These are phyloP conservation scores for Leptosomus discolor DNA, from an alignment of 2,113 vertebrate genomes.

Conservation along the genomic window DNA sequence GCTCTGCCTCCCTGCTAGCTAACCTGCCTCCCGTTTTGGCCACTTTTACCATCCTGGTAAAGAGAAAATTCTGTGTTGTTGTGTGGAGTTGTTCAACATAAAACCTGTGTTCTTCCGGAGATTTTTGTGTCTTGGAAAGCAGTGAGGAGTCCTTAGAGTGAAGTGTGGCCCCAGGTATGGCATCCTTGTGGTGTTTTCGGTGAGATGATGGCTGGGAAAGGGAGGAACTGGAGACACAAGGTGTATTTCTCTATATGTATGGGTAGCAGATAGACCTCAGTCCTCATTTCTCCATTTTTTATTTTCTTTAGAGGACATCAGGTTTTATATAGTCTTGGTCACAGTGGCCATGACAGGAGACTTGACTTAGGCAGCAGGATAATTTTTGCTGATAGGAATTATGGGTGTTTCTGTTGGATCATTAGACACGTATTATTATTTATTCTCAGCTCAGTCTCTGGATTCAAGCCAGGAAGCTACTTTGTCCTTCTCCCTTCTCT, in stretches of 20 bases:
- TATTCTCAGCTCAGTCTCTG: slow-evolving; percentile 4
- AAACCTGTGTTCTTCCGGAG: not conserved
- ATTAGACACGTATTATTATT: not conserved
- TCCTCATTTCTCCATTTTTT: not conserved
- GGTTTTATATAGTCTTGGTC: not conserved
- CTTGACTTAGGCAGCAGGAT: not conserved
- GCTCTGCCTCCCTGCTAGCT: not conserved
- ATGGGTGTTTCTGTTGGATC: not conserved
- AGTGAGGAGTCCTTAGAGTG: not conserved
- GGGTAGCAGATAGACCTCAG: not conserved
- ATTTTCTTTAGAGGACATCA: not conserved
- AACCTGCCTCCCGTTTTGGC: not conserved
- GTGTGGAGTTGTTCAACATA: not conserved
- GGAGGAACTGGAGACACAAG: not conserved
- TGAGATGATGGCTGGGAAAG: not conserved
- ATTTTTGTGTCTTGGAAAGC: not conserved
- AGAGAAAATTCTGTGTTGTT: not conserved
- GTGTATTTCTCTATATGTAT: not conserved
- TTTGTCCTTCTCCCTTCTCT: not conserved
- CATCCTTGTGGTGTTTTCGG: not conserved
- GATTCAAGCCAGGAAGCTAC: not conserved
- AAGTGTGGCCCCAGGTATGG: not conserved
- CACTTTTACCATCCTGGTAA: not conserved
- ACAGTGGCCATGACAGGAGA: not conserved
- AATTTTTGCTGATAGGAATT: not conserved